Conservation (phyloP, 2,113 vertebrate species). For the Taurulus bubalis region DNA sequence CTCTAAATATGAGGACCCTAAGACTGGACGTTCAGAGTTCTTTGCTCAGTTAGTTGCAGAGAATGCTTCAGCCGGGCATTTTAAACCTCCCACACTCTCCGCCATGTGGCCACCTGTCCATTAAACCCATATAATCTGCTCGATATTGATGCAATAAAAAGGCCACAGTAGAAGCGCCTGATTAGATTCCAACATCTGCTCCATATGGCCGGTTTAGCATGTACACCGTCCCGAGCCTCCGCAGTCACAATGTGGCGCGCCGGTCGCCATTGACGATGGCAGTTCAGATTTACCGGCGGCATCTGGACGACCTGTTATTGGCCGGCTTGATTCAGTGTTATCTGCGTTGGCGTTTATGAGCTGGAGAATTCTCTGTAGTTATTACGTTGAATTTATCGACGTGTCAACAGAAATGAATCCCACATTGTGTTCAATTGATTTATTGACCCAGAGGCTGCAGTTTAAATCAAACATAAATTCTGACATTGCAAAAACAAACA, state of each 20-base stretch:
- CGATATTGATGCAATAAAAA: constrained; percentile 63
- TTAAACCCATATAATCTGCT: constrained; percentile 58
- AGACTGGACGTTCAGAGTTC: not conserved
- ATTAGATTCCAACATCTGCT: constrained; percentile 64
- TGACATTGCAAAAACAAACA: too few species aligned
- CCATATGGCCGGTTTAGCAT: constrained; percentile 15
- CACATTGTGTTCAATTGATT: not conserved
- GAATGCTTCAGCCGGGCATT: not conserved
- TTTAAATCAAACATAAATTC: not conserved
- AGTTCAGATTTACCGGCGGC: constrained; percentile 8
- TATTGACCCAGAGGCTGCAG: not conserved
- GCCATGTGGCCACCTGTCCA: constrained; percentile 45
- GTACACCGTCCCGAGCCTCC: not conserved
- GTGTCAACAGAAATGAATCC: not conserved
- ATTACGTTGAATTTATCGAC: not conserved
- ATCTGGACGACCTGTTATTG: constrained; percentile 14
- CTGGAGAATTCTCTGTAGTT: not conserved
- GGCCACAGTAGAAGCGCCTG: constrained; percentile 38
- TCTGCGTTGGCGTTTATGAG: not conserved
- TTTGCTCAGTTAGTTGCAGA: not conserved
- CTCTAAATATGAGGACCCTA: not conserved
- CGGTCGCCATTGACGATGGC: not conserved
- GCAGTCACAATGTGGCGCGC: constrained; percentile 16
- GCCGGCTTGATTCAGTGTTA: not conserved
- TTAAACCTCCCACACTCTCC: constrained; percentile 17